Evolutionary conservation across 2,113 vertebrate genomes (phyloP).

Genomic region (Albula goreensis): DNA sequence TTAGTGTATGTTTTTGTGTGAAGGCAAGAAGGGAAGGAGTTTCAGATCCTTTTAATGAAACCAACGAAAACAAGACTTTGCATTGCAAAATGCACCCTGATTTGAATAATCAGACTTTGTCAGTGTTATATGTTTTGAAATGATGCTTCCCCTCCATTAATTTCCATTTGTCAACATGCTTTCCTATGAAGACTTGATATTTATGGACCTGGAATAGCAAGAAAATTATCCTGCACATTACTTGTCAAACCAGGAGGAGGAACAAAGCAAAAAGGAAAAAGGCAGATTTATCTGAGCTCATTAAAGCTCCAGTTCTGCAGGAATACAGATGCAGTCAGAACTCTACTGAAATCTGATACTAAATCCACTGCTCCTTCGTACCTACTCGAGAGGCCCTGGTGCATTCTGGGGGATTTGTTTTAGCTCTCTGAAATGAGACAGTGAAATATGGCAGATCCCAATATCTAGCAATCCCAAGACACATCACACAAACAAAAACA

Average conservation of each 20-base stretch:
- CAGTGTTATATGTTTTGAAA: background rate
- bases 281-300: conserved; percentile 18
- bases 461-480: background rate
- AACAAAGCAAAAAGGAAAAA: background rate
- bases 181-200: background rate
- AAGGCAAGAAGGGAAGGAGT: conserved; percentile 35
- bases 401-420: conserved; percentile 18
- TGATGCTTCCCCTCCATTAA: conserved; percentile 41
- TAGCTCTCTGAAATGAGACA: conserved; percentile 6
- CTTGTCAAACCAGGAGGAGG: conserved; percentile 3
- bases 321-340: background rate
- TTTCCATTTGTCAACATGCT: conserved; percentile 53
- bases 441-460: background rate
- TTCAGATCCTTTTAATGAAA: conserved; percentile 39
- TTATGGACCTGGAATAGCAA: conserved; percentile 6
- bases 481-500: background rate
- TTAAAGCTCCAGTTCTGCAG: conserved; percentile 24
- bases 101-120: conserved; percentile 47
- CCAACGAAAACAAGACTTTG: conserved; percentile 42
- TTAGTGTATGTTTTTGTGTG: too few species aligned
- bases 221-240: background rate
- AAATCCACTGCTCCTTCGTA: background rate
- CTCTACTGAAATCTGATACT: background rate
- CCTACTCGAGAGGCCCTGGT: background rate
- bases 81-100: conserved; percentile 41